Evolutionary conservation across 2,888 invertebrate species (phyloP).

Genomic region (Drosophila niveifrons): DNA sequence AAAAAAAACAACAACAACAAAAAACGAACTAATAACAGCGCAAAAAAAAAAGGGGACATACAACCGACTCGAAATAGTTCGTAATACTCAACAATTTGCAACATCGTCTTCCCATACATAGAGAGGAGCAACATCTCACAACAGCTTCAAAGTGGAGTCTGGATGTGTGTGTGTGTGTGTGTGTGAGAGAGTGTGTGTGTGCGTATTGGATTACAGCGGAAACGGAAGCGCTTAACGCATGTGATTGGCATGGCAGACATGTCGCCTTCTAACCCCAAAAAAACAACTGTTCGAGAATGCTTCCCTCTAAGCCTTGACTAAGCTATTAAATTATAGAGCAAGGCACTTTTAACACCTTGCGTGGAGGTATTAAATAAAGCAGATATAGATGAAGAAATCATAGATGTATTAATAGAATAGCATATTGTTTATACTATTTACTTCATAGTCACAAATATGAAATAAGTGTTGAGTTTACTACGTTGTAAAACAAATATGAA

Average conservation of each 20-base stretch:
- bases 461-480: too few species aligned
- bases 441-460: too few species aligned
- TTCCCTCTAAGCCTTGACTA: not conserved
- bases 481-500: too few species aligned
- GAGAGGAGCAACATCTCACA: not conserved
- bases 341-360: not conserved
- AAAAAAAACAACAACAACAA: not conserved
- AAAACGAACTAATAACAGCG: constrained; percentile 44
- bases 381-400: not conserved
- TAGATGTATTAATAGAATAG: not conserved
- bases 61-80: not conserved
- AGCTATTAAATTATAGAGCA: not conserved
- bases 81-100: not conserved
- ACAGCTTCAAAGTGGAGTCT: constrained; percentile 22
- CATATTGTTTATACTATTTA: too few species aligned
- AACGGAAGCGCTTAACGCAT: constrained; percentile 51
- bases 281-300: not conserved
- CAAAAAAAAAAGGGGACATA: constrained; percentile 48
- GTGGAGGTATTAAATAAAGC: not conserved
- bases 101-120: not conserved
- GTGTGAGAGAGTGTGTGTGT: constrained; percentile 14
- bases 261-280: constrained; percentile 25
- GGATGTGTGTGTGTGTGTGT: constrained; percentile 13
- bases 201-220: constrained; percentile 60
- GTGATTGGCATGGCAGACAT: constrained; percentile 39